phyloP scores from a whole-genome alignment of 2,113 vertebrate species.

The Colaptes auratus region DNA sequence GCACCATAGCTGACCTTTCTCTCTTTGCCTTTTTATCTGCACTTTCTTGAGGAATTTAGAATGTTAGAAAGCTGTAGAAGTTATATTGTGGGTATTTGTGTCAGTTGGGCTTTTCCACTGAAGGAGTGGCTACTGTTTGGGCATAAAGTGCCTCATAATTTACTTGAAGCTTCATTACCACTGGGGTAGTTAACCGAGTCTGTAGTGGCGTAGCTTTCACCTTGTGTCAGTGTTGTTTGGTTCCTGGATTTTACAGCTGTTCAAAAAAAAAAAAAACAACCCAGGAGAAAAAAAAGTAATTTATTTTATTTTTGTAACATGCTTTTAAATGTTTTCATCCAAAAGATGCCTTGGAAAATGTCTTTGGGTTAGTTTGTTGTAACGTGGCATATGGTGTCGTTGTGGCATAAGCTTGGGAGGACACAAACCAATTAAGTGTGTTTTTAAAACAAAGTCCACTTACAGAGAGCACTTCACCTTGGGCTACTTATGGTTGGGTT shows the following conservation, averaged over 20 bases:
- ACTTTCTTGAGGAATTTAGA: background rate
- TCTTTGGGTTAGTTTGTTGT: background rate
- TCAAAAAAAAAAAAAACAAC: background rate
- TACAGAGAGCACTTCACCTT: background rate
- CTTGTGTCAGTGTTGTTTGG: background rate
- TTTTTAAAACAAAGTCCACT: background rate
- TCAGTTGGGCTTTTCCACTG: background rate
- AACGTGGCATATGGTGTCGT: background rate
- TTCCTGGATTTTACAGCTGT: background rate
- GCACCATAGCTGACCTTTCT: background rate
- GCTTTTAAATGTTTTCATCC: background rate
- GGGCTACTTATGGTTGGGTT: background rate
- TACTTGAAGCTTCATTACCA: constrained; percentile 48
- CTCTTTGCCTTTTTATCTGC: background rate
- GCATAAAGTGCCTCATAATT: constrained; percentile 34
- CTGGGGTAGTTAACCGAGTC: background rate
- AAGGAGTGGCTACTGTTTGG: background rate
- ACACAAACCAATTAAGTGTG: background rate
- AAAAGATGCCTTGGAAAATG: background rate
- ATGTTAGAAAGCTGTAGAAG: background rate
- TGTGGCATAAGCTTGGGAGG: background rate
- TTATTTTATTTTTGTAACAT: constrained; percentile 47
- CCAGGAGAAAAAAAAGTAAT: background rate
- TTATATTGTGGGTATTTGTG: background rate
- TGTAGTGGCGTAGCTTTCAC: background rate